These are phyloP conservation scores for Amiota minor DNA, from an alignment of 2,888 invertebrate genomes.

Conservation along the genomic window DNA sequence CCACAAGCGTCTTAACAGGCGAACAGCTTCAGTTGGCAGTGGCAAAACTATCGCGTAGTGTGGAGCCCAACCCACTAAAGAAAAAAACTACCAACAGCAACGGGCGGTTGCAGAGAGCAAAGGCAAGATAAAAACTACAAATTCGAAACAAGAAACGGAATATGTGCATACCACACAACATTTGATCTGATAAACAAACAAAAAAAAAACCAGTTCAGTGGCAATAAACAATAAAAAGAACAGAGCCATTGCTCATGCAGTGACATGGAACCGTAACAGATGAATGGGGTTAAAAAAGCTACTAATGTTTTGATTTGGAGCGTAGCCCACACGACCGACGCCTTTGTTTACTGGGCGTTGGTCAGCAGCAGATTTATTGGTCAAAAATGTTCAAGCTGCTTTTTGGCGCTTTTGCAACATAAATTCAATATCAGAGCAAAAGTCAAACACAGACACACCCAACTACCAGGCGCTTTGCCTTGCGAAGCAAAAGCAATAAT, in stretches of 20 bases:
- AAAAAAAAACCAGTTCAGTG: slow-evolving; percentile 36
- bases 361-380: not conserved
- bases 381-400: not conserved
- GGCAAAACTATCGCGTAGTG: slow-evolving; percentile 18
- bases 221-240: slow-evolving; percentile 26
- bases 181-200: slow-evolving; percentile 17
- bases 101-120: not conserved
- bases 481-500: too few species aligned
- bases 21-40: slow-evolving; percentile 49
- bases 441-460: not conserved
- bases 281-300: too few species aligned
- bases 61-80: slow-evolving; percentile 25
- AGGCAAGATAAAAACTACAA: slow-evolving; percentile 12
- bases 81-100: slow-evolving; percentile 6
- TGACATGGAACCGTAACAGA: too few species aligned
- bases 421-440: not conserved
- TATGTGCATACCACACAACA: slow-evolving; percentile 22
- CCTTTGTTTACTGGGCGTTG: slow-evolving; percentile 8
- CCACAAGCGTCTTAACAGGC: slow-evolving; percentile 68
- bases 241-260: not conserved
- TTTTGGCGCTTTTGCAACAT: too few species aligned
- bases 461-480: slow-evolving; percentile 41
- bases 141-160: slow-evolving; percentile 28
- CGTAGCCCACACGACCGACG: not conserved
- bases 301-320: too few species aligned